Conservation (phyloP, 2,113 vertebrate genomes). For the Andinoacara biseriatus region DNA sequence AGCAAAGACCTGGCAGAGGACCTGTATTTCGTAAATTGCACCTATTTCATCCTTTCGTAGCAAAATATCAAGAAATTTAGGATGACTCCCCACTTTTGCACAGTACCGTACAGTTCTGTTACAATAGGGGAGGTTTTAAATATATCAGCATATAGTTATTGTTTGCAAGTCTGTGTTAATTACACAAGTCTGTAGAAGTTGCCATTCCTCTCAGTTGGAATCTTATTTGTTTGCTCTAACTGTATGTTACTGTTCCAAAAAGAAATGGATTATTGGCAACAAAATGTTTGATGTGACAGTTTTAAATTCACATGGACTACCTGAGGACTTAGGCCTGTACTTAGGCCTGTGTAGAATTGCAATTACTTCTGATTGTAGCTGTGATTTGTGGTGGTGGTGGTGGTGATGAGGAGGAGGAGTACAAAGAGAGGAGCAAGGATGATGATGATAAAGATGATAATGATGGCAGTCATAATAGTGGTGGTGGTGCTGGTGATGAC, state of each 20-base stretch:
- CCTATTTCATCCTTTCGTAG: neutral
- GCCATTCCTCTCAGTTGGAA: constrained; percentile 21
- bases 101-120: neutral
- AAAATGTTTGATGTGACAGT: constrained; percentile 14
- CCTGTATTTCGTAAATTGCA: neutral
- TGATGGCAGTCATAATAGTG: constrained; percentile 18
- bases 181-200: constrained; percentile 13
- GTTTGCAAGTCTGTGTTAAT: constrained; percentile 31
- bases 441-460: constrained; percentile 18
- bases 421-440: constrained; percentile 3
- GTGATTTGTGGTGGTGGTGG: constrained; percentile 16
- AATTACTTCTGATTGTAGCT: constrained; percentile 36
- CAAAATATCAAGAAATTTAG: neutral
- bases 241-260: constrained; percentile 17
- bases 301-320: constrained; percentile 17
- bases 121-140: neutral
- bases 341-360: constrained; percentile 24
- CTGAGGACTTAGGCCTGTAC: constrained; percentile 32
- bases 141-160: constrained; percentile 7
- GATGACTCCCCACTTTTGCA: neutral
- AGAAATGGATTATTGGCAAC: constrained; percentile 39
- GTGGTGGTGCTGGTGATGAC: constrained; percentile 18
- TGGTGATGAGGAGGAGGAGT: constrained; percentile 18
- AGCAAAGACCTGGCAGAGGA: neutral
- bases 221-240: constrained; percentile 40